Base-by-base conservation (phyloP, 1,140 invertebrate species). In the Drosophila kepulauana region DNA sequence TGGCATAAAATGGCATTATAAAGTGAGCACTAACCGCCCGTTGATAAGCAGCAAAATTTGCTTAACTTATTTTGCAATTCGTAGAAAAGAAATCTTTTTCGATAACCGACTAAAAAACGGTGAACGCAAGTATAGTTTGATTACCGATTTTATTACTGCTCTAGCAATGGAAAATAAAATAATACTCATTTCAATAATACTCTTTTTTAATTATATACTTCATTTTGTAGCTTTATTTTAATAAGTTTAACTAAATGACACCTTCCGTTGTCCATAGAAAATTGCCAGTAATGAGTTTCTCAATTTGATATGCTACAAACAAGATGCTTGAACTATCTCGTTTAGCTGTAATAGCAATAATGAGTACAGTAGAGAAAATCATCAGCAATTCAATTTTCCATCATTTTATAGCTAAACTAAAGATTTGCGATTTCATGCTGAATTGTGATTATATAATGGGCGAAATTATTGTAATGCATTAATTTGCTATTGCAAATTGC, bases 41-140 rank as follows among this genome's bases (percentile, higher is more conserved):
- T 5, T 49, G 52, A 57, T 67, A 58, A 67, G 65, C 30, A 25
- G 13, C 30, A 46, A 65, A 33, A 38, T 62, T 35, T 62, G 20
- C 48, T 64, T 52, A 56, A 28, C 38, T 11, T 51, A 41, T 16
- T 65, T 65, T 46, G 11, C 16, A 56, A 33, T 65, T 56, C 63
- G 11, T 3, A 11, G 63, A 30, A 56, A 56, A 46, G 8, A 56
- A 56, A 56, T 54, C 51, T 54, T 20, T 65, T 54, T 65, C 38
- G 63, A 65, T 65, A 65, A 65, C 20, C 48, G n/a, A 15, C 30
- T 10, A 20, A 51, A 20, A 65, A 65, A 56, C 51, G 15, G 51
- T 65, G 63, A 65, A 56, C 25, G 46, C 20, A 28, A 65, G 11
- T 54, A 15, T 65, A 33, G 20, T 43, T 15, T 65, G 54, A 56